phyloP scores from a whole-genome alignment of 2,888 invertebrate species.

The Drosophila vallismaia region DNA sequence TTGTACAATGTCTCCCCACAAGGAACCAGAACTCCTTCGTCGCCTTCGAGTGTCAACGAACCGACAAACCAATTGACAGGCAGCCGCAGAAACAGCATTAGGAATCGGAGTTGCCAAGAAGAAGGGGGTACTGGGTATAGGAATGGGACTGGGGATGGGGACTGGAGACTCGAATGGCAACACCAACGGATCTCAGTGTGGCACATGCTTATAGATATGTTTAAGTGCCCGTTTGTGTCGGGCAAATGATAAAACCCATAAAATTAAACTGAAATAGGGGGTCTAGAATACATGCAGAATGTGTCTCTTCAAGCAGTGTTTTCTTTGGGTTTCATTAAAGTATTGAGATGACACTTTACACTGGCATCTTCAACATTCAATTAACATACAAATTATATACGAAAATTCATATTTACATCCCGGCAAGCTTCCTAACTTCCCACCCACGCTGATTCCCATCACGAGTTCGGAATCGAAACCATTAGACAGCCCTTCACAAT shows the following conservation, averaged over 20 bases:
- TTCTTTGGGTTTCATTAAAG: not conserved
- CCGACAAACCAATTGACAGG: slow-evolving; percentile 75
- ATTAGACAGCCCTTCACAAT: slow-evolving; percentile 33
- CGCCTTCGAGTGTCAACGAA: slow-evolving; percentile 72
- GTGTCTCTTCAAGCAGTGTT: not conserved
- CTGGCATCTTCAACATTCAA: not conserved
- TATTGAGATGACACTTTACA: not conserved
- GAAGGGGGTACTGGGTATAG: slow-evolving; percentile 4
- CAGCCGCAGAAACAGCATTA: slow-evolving; percentile 40
- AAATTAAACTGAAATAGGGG: slow-evolving; percentile 20
- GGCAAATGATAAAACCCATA: slow-evolving; percentile 65
- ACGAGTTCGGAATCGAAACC: not conserved
- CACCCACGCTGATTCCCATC: not conserved
- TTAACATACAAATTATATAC: not conserved
- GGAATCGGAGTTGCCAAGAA: slow-evolving; percentile 8
- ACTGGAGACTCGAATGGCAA: slow-evolving; percentile 14
- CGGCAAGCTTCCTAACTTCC: not conserved
- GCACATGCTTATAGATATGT: slow-evolving; percentile 60
- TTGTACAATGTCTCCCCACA: slow-evolving; percentile 33
- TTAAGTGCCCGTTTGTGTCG: slow-evolving; percentile 71
- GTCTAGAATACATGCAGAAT: not conserved
- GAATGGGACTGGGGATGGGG: slow-evolving; percentile 7
- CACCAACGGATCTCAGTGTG: slow-evolving; percentile 15
- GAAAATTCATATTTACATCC: not conserved
- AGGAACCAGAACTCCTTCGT: slow-evolving; percentile 45